phyloP scores from a whole-genome alignment of 2,888 invertebrate species.

The Linnaemya tessellans region DNA sequence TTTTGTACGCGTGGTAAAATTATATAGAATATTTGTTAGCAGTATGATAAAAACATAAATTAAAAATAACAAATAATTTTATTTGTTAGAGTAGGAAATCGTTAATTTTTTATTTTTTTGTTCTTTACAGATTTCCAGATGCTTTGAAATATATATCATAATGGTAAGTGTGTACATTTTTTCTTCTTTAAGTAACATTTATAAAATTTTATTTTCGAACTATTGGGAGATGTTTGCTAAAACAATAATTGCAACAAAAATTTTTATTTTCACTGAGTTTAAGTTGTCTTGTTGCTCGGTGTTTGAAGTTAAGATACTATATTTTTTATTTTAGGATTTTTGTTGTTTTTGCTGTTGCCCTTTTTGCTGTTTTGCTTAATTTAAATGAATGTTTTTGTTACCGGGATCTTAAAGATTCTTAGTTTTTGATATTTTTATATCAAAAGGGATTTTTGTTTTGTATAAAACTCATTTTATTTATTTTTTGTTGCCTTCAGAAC shows the following conservation, averaged over 20 bases:
- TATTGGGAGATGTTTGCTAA: not conserved
- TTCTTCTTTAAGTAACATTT: not conserved
- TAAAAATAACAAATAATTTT: no score
- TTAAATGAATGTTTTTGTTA: constrained; percentile 67
- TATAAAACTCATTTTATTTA: constrained; percentile 12
- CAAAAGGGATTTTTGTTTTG: constrained; percentile 44
- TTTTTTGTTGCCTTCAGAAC: constrained; percentile 40
- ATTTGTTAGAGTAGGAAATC: no score
- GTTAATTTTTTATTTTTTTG: not conserved
- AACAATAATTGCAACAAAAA: not conserved
- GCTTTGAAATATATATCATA: no score
- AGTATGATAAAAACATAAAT: no score
- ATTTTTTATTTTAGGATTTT: constrained; percentile 14
- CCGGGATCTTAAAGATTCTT: constrained; percentile 63
- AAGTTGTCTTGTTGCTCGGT: not conserved
- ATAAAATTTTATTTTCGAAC: not conserved
- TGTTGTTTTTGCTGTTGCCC: constrained; percentile 19
- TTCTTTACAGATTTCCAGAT: not conserved
- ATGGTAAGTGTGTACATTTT: not conserved
- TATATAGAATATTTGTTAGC: no score
- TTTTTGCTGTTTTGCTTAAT: constrained; percentile 67
- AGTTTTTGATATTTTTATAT: constrained; percentile 59
- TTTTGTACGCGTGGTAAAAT: no score
- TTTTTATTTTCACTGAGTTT: not conserved
- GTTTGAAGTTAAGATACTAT: constrained; percentile 4